Conservation (phyloP, 2,888 invertebrate species). For the Embidobia sp. region DNA sequence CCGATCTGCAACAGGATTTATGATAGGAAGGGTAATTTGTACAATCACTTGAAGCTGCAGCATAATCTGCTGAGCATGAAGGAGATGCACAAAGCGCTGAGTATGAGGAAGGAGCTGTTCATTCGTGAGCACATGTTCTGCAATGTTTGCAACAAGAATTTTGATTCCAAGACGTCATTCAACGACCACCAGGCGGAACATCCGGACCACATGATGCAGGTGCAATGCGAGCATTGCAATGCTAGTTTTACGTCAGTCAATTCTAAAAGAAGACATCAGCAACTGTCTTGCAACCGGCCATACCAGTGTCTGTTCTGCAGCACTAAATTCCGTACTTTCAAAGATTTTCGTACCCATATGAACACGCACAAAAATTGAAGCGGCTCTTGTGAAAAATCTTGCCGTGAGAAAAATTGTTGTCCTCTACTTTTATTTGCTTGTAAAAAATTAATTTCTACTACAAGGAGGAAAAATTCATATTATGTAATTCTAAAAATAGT, state of each 20-base stretch:
- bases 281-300: constrained; percentile 43
- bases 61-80: constrained; percentile 47
- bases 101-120: constrained; percentile 13
- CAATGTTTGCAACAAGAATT: constrained; percentile 39
- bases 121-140: constrained; percentile 20
- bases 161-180: constrained; percentile 3
- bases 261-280: constrained; percentile 45
- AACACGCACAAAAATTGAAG: constrained; percentile 43
- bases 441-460: no score
- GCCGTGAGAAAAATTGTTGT: no score
- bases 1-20: constrained; percentile 47
- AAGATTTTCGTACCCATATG: constrained; percentile 45
- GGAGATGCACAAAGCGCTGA: constrained; percentile 19
- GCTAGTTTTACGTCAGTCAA: constrained; percentile 44
- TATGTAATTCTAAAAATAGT: no score
- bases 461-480: no score
- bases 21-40: constrained; percentile 48
- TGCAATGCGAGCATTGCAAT: constrained; percentile 47
- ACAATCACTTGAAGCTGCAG: constrained; percentile 48
- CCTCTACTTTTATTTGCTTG: no score
- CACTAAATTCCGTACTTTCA: constrained; percentile 41
- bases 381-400: no score
- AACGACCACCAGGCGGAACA: constrained; percentile 27
- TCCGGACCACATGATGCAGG: constrained; percentile 35
- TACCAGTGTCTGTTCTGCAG: constrained; percentile 53